Base-by-base conservation (phyloP, 1,140 invertebrate species). In the Diorhabda carinulata region DNA sequence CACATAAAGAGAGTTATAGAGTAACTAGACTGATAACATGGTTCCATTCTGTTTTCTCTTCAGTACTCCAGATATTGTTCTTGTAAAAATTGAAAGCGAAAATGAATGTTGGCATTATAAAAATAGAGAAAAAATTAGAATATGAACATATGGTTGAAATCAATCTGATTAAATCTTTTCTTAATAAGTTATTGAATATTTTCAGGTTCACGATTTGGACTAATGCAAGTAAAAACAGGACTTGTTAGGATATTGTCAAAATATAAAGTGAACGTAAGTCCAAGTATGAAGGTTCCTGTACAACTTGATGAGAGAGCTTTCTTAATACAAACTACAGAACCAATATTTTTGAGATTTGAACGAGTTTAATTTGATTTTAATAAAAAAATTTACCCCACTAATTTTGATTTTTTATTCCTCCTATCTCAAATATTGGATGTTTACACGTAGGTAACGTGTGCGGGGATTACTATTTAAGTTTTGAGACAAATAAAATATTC, bases 131-230 rank as follows among this genome's bases (percentile, higher is more conserved):
- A 25, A 43, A 44, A 62, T 7, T n/a, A 8, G 3, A n/a, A 2
- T 3, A 6, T 0, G 8, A 9, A 4, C 5, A 62, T 6, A 45
- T 45, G 5, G 3, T 62, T 41, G 8, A 25, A 2, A 47, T 63
- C 44, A 4, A n/a, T 44, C 43, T 45, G 3, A 43, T 9, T 3
- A 3, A 0, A 45, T 25, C 42, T 63, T 47, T 40, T 45, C 9
- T 25, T 44, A 44, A 7, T 61, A n/a, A 7, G 5, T 5, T 3
- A 42, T 40, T 62, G 3, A 42, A 5, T 43, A 42, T 66, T 66
- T 59, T 58, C 42, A 66, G 65, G 65, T 25, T 43, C 42, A 40
- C 52, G 65, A 40, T 58, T 66, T 58, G 65, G 65, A 60, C 25
- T 42, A 3, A 40, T 66, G 57, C 42, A 58, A 45, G 43, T 10